Base-by-base conservation (phyloP, 2,113 vertebrate genomes). In the Stigmatopora nigra region DNA sequence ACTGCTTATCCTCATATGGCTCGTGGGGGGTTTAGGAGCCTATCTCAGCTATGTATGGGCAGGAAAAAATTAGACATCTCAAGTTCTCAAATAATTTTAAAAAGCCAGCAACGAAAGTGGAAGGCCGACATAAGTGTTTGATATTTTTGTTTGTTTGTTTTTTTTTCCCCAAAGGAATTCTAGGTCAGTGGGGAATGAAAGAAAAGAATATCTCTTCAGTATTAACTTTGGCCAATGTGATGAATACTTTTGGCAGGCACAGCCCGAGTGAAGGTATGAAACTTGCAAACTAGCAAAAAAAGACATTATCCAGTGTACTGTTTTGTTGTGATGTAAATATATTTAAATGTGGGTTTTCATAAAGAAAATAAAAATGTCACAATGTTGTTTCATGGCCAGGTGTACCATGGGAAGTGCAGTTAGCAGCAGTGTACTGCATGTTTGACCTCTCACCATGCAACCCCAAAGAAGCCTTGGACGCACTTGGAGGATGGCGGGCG, bases 171-270 rank as follows among this genome's bases (percentile, higher is more conserved):
- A 20, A 69, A 99, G 97, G 96, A 71, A 88, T 88, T 31, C 76
- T 99, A n/a, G 88, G 94, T 67, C 95, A 96, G 22, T 82, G 94
- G 79, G 97, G 95, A 64, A 82, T 98, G 66, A 96, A 91, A 77
- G 93, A 98, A 84, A 92, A 87, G 7, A 91, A 69, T 67, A 75
- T 88, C 55, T 78, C 86, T 17, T 92, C 93, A 3, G 94, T 98
- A 72, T 87, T 87, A 71, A 96, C 93, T 16, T 90, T 98, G 1
- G 91, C 92, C 49, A 87, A 83, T 4, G 91, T 96, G 59, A 94
- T 99, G 63, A 93, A 93, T 58, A 78, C 87, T 3, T 98, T 99
- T 72, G 89, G 92, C 41, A 91, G 89, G 65, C 94, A 96, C 0
- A 92, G 92, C 73, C 90, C 89, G 67, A 77, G 90, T 57, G 94